Conservation (phyloP, 2,888 invertebrate species). For the Phragmatobia fuliginosa region DNA sequence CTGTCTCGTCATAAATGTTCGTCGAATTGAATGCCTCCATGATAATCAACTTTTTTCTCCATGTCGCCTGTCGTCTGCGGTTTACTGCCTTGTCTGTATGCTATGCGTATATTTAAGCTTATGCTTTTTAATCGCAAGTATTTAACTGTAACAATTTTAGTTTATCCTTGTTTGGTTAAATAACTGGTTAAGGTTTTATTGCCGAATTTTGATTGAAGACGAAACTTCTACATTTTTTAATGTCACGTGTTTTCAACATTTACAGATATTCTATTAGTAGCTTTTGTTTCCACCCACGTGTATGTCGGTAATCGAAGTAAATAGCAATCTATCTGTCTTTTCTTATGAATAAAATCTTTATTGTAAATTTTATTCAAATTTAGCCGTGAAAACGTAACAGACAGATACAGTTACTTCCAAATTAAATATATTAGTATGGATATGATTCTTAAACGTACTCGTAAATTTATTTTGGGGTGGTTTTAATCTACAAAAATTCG, state of each 20-base stretch:
- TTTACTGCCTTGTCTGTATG: constrained; percentile 29
- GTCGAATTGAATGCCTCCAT: constrained; percentile 65
- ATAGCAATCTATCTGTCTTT: no score
- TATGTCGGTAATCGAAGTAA: no score
- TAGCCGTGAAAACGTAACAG: no score
- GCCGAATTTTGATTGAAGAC: no score
- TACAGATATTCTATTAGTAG: no score
- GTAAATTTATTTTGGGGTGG: not conserved
- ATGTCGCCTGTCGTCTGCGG: constrained; percentile 52
- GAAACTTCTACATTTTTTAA: no score
- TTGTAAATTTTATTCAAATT: no score
- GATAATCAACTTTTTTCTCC: constrained; percentile 68
- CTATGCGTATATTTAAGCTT: not conserved
- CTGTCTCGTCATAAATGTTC: constrained; percentile 72
- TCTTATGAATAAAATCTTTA: no score
- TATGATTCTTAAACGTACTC: not conserved
- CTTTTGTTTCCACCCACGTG: no score
- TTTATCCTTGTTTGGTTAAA: not conserved
- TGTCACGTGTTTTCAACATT: no score
- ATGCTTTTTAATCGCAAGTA: not conserved
- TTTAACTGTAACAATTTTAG: not conserved
- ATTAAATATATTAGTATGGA: no score
- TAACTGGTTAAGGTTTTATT: not conserved
- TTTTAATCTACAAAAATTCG: not conserved
- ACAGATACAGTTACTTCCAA: no score